phyloP scores from a whole-genome alignment of 2,797 vertebrate species.

The Neoniphon sammara region DNA sequence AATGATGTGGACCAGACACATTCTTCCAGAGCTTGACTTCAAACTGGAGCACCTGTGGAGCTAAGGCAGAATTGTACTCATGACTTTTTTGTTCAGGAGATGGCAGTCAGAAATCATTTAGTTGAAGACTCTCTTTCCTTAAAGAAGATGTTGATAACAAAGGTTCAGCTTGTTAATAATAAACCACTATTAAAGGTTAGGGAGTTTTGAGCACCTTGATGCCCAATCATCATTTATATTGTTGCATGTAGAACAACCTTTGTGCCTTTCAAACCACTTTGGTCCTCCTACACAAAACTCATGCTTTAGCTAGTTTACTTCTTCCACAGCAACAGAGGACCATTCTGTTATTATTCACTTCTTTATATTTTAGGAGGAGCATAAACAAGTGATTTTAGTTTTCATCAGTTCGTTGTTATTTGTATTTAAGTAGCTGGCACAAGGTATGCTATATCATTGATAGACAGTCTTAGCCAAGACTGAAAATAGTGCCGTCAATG shows the following conservation, averaged over 20 bases:
- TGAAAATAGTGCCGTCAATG: background rate
- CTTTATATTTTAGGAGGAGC: no score
- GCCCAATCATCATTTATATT: background rate
- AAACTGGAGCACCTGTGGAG: no score
- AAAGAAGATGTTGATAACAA: constrained; percentile 4
- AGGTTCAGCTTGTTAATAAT: constrained; percentile 28
- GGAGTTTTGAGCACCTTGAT: constrained; percentile 1
- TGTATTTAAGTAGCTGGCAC: no score
- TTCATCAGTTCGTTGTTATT: no score
- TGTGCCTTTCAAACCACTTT: background rate
- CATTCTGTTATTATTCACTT: no score
- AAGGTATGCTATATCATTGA: no score
- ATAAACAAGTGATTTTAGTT: no score
- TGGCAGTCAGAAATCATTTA: background rate
- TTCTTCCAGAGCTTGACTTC: background rate
- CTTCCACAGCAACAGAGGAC: no score
- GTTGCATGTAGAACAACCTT: background rate
- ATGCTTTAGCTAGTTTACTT: no score
- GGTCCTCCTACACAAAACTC: background rate
- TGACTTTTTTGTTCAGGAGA: background rate
- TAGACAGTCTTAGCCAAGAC: no score
- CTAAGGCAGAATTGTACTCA: background rate
- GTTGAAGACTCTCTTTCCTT: background rate
- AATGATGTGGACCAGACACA: background rate
- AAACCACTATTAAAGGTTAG: constrained; percentile 12